A percentile compares a stretch with the other conserved stretches of the same genome.
Conservation (phyloP, 2,113 vertebrate genomes). For the Neodon shergylaensis region DNA sequence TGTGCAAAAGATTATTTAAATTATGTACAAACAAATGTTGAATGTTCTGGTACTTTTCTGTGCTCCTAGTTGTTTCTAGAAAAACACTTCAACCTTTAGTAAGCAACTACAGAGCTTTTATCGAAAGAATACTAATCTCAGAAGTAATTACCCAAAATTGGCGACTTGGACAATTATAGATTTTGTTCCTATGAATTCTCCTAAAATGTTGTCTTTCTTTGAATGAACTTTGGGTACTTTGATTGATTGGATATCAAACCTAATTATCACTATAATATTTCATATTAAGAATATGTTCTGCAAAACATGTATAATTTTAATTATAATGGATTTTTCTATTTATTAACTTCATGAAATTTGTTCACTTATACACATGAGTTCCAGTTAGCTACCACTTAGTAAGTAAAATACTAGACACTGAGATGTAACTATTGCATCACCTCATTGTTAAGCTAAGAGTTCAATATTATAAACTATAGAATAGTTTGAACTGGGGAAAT, state of each 20-base stretch:
- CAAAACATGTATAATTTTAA: slow-evolving; percentile 43
- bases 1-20: slow-evolving; percentile 10
- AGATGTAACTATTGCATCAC: background rate
- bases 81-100: slow-evolving; percentile 39
- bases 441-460: slow-evolving; percentile 6
- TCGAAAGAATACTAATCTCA: background rate
- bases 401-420: slow-evolving; percentile 10
- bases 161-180: background rate
- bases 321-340: slow-evolving; percentile 43
- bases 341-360: slow-evolving; percentile 33
- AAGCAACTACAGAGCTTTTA: slow-evolving; percentile 16
- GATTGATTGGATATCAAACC: slow-evolving; percentile 26
- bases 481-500: slow-evolving; percentile 63
- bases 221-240: background rate
- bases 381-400: slow-evolving; percentile 5
- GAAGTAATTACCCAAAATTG: slow-evolving; percentile 49
- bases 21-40: background rate
- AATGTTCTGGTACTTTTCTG: slow-evolving; percentile 12
- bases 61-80: background rate
- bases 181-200: slow-evolving; percentile 42
- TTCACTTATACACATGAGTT: slow-evolving; percentile 41
- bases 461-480: slow-evolving; percentile 37
- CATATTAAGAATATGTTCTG: slow-evolving; percentile 22
- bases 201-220: slow-evolving; percentile 42
- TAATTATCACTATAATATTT: slow-evolving; percentile 40